Evolutionary conservation across 2,113 vertebrate genomes (phyloP).

Genomic region (Sialia sialis): DNA sequence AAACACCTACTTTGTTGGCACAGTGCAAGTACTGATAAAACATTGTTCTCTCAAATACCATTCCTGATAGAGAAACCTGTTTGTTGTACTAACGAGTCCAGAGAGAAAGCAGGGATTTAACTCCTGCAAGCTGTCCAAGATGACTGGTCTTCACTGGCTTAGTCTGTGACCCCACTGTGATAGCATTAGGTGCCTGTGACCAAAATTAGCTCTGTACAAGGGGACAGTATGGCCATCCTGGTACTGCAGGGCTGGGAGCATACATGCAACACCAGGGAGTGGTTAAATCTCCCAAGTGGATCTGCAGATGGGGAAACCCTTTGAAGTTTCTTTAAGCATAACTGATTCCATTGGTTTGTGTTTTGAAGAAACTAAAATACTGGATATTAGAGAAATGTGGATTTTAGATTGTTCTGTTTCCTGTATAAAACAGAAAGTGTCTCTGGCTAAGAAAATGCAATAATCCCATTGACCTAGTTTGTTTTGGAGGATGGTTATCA

Average conservation of each 20-base stretch:
- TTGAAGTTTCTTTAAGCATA: neutral
- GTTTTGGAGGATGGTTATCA: neutral
- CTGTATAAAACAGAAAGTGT: neutral
- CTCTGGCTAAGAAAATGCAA: neutral
- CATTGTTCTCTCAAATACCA: neutral
- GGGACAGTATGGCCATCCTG: neutral
- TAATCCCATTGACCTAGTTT: neutral
- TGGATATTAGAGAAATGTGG: neutral
- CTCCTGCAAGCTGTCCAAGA: neutral
- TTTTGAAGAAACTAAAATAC: neutral
- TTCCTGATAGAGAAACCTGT: neutral
- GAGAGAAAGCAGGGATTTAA: neutral
- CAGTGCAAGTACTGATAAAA: constrained; percentile 16
- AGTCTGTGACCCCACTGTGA: neutral
- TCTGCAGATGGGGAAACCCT: neutral
- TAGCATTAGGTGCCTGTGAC: neutral
- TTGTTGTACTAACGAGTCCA: neutral
- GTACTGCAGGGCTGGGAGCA: neutral
- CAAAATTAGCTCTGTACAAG: neutral
- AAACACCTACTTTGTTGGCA: constrained; percentile 20
- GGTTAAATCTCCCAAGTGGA: neutral
- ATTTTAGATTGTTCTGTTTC: neutral
- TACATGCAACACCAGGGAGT: neutral
- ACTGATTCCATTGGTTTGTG: neutral
- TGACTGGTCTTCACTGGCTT: neutral